phyloP scores from a whole-genome alignment of 2,797 vertebrate genomes.

The Microctenopoma steveboyesi region DNA sequence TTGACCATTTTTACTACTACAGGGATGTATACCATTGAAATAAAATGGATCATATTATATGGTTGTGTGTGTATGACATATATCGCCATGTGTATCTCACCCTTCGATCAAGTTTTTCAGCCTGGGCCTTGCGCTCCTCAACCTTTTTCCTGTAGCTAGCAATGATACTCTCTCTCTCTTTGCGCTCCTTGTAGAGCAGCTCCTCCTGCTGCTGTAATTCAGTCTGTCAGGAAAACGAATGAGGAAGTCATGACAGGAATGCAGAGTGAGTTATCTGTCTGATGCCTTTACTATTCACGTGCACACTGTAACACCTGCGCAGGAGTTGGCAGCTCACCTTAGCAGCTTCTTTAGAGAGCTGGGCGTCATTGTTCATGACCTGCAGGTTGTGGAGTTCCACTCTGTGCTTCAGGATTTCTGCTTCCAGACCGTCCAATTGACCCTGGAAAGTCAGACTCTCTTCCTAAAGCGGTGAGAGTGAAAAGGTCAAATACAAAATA shows the following conservation, averaged over 20 bases:
- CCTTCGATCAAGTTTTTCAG: constrained; percentile 83
- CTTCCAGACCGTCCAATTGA: constrained; percentile 83
- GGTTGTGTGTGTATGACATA: not conserved
- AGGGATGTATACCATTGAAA: not conserved
- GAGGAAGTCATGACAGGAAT: not conserved
- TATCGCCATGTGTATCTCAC: constrained; percentile 64
- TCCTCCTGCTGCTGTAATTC: constrained; percentile 86
- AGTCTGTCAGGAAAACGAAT: constrained; percentile 65
- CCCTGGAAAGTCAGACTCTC: constrained; percentile 86
- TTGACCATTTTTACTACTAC: not conserved
- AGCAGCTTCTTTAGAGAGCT: constrained; percentile 80
- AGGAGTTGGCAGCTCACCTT: constrained; percentile 76
- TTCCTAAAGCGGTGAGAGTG: constrained; percentile 73
- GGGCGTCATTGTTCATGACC: constrained; percentile 79
- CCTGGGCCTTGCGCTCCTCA: constrained; percentile 83
- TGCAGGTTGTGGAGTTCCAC: constrained; percentile 83
- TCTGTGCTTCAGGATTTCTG: constrained; percentile 80
- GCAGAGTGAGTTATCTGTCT: not conserved
- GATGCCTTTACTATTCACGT: not conserved
- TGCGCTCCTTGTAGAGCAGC: constrained; percentile 80
- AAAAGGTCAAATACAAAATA: no score
- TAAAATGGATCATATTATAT: not conserved
- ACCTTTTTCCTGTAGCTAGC: constrained; percentile 81
- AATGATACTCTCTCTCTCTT: constrained; percentile 82
- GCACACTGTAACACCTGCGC: not conserved